Evolutionary conservation across 2,888 invertebrate genomes (phyloP).

Genomic region (Teleiodes luculella): DNA sequence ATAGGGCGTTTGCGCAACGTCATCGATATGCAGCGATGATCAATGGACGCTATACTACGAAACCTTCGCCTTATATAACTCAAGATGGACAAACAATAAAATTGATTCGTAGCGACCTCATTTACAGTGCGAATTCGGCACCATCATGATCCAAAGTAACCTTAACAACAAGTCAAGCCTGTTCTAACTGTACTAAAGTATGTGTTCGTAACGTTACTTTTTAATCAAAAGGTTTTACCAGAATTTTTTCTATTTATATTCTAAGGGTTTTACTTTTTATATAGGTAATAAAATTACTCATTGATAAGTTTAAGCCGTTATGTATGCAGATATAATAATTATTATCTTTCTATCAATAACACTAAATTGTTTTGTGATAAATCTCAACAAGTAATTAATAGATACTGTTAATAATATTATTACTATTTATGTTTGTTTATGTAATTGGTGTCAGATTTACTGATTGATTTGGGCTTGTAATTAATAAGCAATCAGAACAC

Average conservation of each 20-base stretch:
- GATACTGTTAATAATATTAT: background rate
- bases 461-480: too few species aligned
- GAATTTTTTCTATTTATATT: too few species aligned
- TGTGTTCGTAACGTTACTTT: too few species aligned
- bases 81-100: slow-evolving; percentile 34
- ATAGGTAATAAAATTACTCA: background rate
- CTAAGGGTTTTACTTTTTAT: too few species aligned
- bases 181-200: background rate
- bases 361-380: background rate
- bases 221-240: background rate
- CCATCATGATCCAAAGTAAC: background rate
- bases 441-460: background rate
- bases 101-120: slow-evolving; percentile 21
- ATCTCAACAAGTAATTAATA: background rate
- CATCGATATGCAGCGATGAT: slow-evolving; percentile 59
- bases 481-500: too few species aligned
- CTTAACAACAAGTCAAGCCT: background rate
- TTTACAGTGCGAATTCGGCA: slow-evolving; percentile 4
- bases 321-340: background rate
- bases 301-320: too few species aligned
- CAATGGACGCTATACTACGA: slow-evolving; percentile 43
- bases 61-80: slow-evolving; percentile 49
- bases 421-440: background rate
- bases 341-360: background rate
- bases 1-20: slow-evolving; percentile 47